Evolutionary conservation across 2,113 vertebrate species (phyloP), one percentile per base, ranked within the genome.

Genomic region (Tenebrosternarchus preto): DNA sequence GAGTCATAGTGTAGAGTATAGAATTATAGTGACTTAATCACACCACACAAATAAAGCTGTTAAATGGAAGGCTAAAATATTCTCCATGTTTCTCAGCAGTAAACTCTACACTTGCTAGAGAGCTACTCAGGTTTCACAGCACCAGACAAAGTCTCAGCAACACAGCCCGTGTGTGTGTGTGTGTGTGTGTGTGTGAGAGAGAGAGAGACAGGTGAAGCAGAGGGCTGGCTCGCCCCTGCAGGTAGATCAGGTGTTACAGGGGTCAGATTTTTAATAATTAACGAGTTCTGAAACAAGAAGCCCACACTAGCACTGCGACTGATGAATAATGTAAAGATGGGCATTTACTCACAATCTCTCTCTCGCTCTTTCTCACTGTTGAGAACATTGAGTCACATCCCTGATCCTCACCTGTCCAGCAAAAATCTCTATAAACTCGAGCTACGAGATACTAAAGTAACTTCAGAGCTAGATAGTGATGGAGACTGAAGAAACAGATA

Each of bases 271-370:
- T 93, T 83, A 92, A 93, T 90, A 78, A 89, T 91, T 89, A 82
- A 93, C 55, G 73, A 87, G 70, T 72, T 73, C 78, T 60, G 91
- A 91, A 93, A 93, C 59, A 67, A 20, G 55, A 86, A 59, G 46
- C 56, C 61, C 78, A 79, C 74, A 85, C 43, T 57, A 83, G 80
- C 82, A 71, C 73, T 16, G 33, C 55, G 63, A 73, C 86, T 88
- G 87, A 92, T 93, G 87, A 83, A 93, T 93, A 89, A 93, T 94
- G 85, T 73, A 93, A 86, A 36, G 67, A 46, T 80, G 81, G 80
- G 82, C 82, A 19, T 86, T 89, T 66, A 81, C 84, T 86, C 63
- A 20, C 36, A 24, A 33, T 63, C 53, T 39, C 46, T 57, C 25
- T 59, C 25, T 77, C 2, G 5, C 56, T 17, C 27, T 39, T 36